Percentiles rank a stretch among this genome's conserved stretches.
These are phyloP conservation scores for Sinhomidia bicolor DNA, from an alignment of 2,888 invertebrate species.

Conservation along the genomic window DNA sequence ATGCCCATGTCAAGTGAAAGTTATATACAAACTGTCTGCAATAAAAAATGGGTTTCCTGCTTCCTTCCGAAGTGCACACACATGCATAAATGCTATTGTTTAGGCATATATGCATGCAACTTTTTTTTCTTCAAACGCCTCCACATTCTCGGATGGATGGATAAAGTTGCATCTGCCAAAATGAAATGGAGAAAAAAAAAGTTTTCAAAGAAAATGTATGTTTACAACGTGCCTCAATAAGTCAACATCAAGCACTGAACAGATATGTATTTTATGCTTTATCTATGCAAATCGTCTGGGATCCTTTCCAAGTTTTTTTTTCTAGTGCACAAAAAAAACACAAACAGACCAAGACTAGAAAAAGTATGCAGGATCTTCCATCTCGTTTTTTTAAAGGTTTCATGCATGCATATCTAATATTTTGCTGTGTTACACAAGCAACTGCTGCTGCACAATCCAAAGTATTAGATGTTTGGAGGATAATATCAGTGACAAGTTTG, in stretches of 20 bases:
- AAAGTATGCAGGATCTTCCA: slow-evolving; percentile 5
- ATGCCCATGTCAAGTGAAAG: slow-evolving; percentile 4
- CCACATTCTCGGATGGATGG: slow-evolving; percentile 34
- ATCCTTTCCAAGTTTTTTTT: slow-evolving; percentile 51
- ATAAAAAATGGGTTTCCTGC: slow-evolving; percentile 44
- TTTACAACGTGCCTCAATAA: slow-evolving; percentile 57
- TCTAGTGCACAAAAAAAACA: not conserved
- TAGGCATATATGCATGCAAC: not conserved
- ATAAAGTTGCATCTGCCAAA: slow-evolving; percentile 64
- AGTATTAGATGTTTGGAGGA: slow-evolving; percentile 49
- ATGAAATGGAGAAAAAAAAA: not conserved
- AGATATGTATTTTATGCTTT: slow-evolving; percentile 58
- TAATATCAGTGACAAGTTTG: slow-evolving; percentile 62
- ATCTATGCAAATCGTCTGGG: slow-evolving; percentile 60
- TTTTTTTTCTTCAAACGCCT: not conserved
- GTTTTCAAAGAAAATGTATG: slow-evolving; percentile 47
- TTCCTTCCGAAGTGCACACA: not conserved
- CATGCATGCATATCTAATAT: slow-evolving; percentile 21
- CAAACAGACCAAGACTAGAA: no score
- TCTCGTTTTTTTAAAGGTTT: slow-evolving; percentile 2
- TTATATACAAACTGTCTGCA: slow-evolving; percentile 33
- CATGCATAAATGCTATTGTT: no score
- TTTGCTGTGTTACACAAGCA: not conserved
- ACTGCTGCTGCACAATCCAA: not conserved
- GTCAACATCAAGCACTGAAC: slow-evolving; percentile 24